phyloP scores from a whole-genome alignment of 30 jellyfish, hydroid and myxozoan genomes.

The Turritopsis dohrnii region DNA sequence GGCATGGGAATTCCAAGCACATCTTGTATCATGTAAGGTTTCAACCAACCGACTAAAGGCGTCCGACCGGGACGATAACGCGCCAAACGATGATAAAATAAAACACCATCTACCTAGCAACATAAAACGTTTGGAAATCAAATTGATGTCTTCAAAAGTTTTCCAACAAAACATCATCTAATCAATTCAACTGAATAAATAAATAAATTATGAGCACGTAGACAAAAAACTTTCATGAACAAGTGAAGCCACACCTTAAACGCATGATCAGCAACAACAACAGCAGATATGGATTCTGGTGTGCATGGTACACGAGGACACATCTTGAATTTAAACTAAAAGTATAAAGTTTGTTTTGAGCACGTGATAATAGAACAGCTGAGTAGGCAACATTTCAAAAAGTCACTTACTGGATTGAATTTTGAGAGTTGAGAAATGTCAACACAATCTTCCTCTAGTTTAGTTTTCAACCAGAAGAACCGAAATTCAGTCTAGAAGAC shows the following conservation, averaged over 20 bases:
- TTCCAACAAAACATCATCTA: no score
- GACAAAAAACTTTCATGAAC: slow-evolving; percentile 24
- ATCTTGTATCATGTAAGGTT: slow-evolving; percentile 77
- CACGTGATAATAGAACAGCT: no score
- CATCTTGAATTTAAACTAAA: slow-evolving; percentile 66
- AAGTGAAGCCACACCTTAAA: no score
- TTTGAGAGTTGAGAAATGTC: slow-evolving; percentile 32
- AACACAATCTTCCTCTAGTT: slow-evolving; percentile 50
- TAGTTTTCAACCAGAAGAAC: slow-evolving; percentile 70
- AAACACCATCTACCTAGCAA: slow-evolving; percentile 82
- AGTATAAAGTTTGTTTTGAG: not conserved
- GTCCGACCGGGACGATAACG: slow-evolving; percentile 90
- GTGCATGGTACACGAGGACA: slow-evolving; percentile 55
- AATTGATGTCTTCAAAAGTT: not conserved
- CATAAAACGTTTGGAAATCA: not conserved
- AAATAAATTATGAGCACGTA: not conserved
- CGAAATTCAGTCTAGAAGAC: slow-evolving; percentile 76
- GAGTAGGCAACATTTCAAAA: no score
- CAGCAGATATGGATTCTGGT: slow-evolving; percentile 31
- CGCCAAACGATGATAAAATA: slow-evolving; percentile 70
- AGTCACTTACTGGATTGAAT: slow-evolving; percentile 62
- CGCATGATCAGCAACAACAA: slow-evolving; percentile 33
- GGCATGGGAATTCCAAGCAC: slow-evolving; percentile 62
- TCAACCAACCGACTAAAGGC: slow-evolving; percentile 94
- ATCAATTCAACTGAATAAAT: no score